A percentile compares a stretch with the other conserved stretches of the same genome.
Evolutionary conservation across 1,140 invertebrate genomes (phyloP).

Genomic region (Hycleus phaleratus): DNA sequence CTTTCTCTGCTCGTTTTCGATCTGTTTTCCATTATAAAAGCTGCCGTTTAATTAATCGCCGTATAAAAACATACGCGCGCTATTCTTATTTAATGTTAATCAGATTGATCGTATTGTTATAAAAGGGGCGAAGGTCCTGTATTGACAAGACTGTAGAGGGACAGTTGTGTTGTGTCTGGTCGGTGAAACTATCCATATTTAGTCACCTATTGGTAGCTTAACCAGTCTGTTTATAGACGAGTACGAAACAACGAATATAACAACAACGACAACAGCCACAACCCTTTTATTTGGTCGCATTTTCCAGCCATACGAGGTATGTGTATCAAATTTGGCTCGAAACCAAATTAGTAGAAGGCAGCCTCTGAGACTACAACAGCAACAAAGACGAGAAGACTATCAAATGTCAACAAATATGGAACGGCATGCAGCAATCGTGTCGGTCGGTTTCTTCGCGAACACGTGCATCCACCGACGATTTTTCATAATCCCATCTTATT

Average conservation of each 20-base stretch:
- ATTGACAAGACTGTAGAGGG: not conserved
- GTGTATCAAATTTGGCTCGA: slow-evolving; percentile 27
- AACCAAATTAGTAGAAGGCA: slow-evolving; percentile 27
- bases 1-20: no score
- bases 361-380: slow-evolving; percentile 7
- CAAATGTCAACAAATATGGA: slow-evolving; percentile 26
- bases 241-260: not conserved
- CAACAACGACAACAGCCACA: no score
- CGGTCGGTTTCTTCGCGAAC: no score
- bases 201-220: not conserved
- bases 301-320: slow-evolving; percentile 17
- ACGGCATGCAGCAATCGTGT: slow-evolving; percentile 16
- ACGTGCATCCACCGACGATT: no score
- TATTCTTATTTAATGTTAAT: no score
- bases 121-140: not conserved
- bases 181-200: not conserved
- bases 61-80: no score
- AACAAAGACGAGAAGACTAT: slow-evolving; percentile 3
- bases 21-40: no score
- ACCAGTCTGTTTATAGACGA: not conserved
- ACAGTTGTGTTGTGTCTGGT: not conserved
- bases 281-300: slow-evolving; percentile 2
- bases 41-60: no score
- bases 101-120: not conserved
- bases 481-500: no score